phyloP scores from a whole-genome alignment of 2,888 invertebrate genomes.

The Teleogryllus oceanicus region DNA sequence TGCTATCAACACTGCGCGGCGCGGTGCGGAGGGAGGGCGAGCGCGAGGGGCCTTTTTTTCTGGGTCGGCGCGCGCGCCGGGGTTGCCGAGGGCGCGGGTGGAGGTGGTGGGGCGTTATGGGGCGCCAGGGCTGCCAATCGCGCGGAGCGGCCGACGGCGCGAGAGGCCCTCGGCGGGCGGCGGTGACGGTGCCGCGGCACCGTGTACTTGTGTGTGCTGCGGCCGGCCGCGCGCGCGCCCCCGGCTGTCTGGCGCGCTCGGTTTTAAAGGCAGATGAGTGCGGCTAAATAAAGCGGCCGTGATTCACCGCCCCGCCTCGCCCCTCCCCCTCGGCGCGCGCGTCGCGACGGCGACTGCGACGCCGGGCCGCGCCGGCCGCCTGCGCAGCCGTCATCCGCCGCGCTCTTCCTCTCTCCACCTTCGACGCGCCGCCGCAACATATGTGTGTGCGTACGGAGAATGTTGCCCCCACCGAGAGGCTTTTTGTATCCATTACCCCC shows the following conservation, averaged over 20 bases:
- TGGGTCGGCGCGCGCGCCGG: no score
- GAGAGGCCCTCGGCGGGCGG: neutral
- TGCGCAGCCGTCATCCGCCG: neutral
- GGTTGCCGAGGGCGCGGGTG: no score
- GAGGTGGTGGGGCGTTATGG: no score
- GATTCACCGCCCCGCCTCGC: neutral
- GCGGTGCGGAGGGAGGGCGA: no score
- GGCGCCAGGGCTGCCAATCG: neutral
- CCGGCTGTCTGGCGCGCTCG: neutral
- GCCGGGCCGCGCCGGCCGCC: no score
- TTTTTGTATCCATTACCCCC: slow-evolving; percentile 18
- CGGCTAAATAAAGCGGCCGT: slow-evolving; percentile 18
- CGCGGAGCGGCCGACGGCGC: neutral
- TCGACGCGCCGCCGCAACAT: neutral
- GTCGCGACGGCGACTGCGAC: no score
- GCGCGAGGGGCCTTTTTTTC: no score
- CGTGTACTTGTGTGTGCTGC: neutral
- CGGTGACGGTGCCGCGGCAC: neutral
- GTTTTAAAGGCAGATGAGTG: slow-evolving; percentile 2
- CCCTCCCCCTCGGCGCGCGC: neutral
- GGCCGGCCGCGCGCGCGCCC: neutral
- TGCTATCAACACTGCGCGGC: neutral
- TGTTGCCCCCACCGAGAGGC: neutral
- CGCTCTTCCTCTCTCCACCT: neutral
- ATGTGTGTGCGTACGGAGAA: neutral